Evolutionary conservation across 2,888 invertebrate species (phyloP), one percentile per base, ranked within the genome.

Genomic region (Apodemia mormo): DNA sequence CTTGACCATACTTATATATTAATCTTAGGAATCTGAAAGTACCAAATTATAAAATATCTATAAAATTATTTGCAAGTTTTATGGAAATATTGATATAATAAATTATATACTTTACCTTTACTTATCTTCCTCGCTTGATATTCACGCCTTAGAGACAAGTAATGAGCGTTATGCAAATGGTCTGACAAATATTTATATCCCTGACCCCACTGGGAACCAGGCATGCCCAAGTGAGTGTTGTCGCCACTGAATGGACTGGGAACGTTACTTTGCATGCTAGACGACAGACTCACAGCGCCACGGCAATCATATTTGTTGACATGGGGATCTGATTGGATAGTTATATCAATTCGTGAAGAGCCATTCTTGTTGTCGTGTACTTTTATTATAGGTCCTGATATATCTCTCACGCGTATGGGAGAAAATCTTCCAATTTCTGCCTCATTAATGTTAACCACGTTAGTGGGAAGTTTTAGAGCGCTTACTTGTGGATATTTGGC

Each of bases 231-330:
- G 79, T 96, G 95, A n/a, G 94, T 95, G 74, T 94, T 88, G 74
- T 93, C 92, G 1, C 94, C 94, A 74, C 94, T 94, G 75, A 95
- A 96, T 1, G 96, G 96, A 72, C 94, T 94, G 0, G 96, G 96
- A 0, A 96, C 96, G 85, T 95, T 96, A 72, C 95, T 96, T 82
- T 96, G 96, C 96, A 96, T 96, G 0, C 94, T 94, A 2, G 96
- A 95, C 73, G 94, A 95, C 9, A 96, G 87, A 81, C 94, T 96
- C 0, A 96, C 94, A 9, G 95, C 94, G 2, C 95, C 96, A 67
- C 91, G 91, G 73, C 95, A 95, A 78, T 96, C 96, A 85, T 96
- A 96, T 67, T 95, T 95, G 73, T 95, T 95, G 0, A 95, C 88
- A 82, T 95, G 95, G 0, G 94, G 94, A 85, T 95, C 95, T 69